These are phyloP conservation scores for Drosophila maculinotata DNA, from an alignment of 2,888 invertebrate species.

Conservation along the genomic window DNA sequence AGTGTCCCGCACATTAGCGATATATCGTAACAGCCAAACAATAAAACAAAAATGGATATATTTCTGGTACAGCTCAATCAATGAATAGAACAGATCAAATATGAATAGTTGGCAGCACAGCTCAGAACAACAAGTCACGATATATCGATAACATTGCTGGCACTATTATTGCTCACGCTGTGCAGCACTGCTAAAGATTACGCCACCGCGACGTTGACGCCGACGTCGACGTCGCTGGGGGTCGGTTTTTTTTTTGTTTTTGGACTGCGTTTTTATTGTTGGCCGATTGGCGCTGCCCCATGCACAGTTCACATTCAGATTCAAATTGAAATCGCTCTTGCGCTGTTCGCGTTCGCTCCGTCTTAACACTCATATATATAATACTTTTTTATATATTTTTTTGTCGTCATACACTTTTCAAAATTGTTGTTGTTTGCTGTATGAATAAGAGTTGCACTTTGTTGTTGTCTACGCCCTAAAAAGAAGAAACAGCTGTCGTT, in stretches of 20 bases:
- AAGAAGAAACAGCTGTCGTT: conserved; percentile 3
- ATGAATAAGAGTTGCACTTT: conserved; percentile 26
- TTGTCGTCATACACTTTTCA: conserved; percentile 6
- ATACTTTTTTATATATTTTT: conserved; percentile 23
- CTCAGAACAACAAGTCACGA: not conserved
- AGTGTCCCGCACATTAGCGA: no score
- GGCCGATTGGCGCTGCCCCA: conserved; percentile 53
- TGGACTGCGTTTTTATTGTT: conserved; percentile 28
- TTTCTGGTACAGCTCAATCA: no score
- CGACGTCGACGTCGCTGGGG: conserved; percentile 47
- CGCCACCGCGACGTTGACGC: conserved; percentile 46
- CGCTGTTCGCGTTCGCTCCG: conserved; percentile 40
- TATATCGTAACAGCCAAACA: no score
- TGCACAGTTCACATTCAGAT: conserved; percentile 62
- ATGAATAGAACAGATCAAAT: no score
- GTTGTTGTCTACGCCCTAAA: conserved; percentile 43
- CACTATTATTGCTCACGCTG: not conserved
- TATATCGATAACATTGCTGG: not conserved
- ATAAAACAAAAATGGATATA: no score
- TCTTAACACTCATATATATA: conserved; percentile 1
- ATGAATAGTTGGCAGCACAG: not conserved
- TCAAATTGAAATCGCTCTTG: conserved; percentile 58
- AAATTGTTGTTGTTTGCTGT: conserved; percentile 19
- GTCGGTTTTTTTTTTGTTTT: conserved; percentile 28
- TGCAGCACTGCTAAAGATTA: conserved; percentile 39